Percentiles rank a stretch among this genome's conserved stretches.
phyloP scores from a whole-genome alignment of 2,888 invertebrate species.

The Dicyrtomina minuta region DNA sequence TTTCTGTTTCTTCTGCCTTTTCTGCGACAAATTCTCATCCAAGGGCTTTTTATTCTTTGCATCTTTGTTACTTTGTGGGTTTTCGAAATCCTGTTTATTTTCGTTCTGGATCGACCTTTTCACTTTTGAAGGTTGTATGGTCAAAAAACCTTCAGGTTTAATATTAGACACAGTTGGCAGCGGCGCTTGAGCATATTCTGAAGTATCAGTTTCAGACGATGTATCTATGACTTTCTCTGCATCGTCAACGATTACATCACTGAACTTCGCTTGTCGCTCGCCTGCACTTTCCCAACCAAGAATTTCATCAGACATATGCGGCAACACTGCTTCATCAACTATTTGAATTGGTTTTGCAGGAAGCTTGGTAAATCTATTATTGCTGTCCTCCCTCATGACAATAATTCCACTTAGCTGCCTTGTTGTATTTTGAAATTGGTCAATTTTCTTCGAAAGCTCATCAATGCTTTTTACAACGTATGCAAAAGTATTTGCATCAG shows the following conservation, averaged over 20 bases:
- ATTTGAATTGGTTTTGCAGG: background rate
- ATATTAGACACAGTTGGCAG: background rate
- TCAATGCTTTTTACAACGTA: conserved; percentile 50
- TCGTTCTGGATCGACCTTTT: background rate
- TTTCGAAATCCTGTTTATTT: no score
- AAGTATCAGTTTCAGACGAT: background rate
- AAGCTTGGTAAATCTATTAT: background rate
- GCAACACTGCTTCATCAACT: background rate
- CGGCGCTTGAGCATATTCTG: background rate
- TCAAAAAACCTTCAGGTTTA: no score
- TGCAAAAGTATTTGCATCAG: conserved; percentile 45
- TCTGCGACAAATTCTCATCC: no score
- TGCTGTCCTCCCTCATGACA: conserved; percentile 40
- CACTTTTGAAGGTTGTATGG: background rate
- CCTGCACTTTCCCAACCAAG: conserved; percentile 9
- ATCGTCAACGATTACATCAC: conserved; percentile 1
- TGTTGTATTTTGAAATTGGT: conserved; percentile 51
- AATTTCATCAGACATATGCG: conserved; percentile 20
- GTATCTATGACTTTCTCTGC: background rate
- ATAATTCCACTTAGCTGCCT: conserved; percentile 51
- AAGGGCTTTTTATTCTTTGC: no score
- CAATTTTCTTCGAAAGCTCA: conserved; percentile 46
- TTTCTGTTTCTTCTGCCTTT: no score
- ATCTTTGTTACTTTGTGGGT: background rate
- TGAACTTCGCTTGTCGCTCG: conserved; percentile 4